These are phyloP conservation scores for Proteles cristata DNA, from an alignment of 2,113 vertebrate genomes.

Conservation along the genomic window DNA sequence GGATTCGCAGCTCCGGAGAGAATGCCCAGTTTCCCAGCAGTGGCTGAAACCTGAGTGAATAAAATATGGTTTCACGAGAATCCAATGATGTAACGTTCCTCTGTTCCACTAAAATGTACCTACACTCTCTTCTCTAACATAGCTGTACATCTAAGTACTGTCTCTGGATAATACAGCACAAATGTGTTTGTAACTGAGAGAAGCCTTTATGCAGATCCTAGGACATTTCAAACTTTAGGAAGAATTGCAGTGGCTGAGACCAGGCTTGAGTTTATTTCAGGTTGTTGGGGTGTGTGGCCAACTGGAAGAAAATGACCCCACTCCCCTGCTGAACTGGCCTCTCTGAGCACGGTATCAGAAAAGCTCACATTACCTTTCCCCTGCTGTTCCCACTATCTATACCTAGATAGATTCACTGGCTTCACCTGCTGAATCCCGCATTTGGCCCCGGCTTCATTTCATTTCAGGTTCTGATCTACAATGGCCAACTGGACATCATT, in stretches of 20 bases:
- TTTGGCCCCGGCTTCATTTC: background rate
- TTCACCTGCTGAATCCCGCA: background rate
- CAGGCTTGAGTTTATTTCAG: background rate
- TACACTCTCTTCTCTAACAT: background rate
- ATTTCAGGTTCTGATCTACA: constrained; percentile 91
- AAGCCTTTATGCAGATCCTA: background rate
- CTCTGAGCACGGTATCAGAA: background rate
- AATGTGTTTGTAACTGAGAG: background rate
- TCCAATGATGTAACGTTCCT: background rate
- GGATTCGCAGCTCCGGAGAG: background rate
- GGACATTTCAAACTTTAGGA: background rate
- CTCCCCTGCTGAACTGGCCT: background rate
- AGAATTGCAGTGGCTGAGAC: background rate
- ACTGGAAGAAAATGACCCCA: background rate
- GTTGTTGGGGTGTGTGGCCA: background rate
- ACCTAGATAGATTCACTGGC: too few species aligned
- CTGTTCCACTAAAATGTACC: background rate
- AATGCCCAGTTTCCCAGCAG: background rate
- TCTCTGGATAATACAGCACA: background rate
- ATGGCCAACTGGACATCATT: constrained; percentile 92
- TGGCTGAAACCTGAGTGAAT: background rate
- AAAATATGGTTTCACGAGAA: background rate
- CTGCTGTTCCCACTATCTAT: background rate
- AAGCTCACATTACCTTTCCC: background rate
- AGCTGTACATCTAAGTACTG: background rate